Evolutionary conservation across 2,797 vertebrate genomes (phyloP).

Genomic region (Erpetoichthys calabaricus): DNA sequence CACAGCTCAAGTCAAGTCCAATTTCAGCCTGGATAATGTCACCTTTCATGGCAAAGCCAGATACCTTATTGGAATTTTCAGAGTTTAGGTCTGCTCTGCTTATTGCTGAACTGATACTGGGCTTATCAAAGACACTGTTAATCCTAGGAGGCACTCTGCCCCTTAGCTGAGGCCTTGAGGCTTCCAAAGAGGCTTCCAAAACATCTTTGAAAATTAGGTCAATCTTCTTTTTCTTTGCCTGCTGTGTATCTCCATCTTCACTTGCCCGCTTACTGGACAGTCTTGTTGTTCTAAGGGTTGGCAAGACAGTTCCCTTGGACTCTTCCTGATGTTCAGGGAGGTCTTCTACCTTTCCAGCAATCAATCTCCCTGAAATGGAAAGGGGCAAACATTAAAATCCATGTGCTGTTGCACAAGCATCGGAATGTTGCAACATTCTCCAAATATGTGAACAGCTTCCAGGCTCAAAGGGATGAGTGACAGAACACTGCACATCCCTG

Average conservation of each 20-base stretch:
- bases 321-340: slow-evolving; percentile 48
- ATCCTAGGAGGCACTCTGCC: slow-evolving; percentile 43
- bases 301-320: slow-evolving; percentile 40
- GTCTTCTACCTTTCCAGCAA: slow-evolving; percentile 44
- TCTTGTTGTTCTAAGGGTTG: slow-evolving; percentile 54
- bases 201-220: slow-evolving; percentile 90
- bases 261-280: slow-evolving; percentile 50
- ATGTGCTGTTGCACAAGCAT: too few species aligned
- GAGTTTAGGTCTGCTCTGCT: slow-evolving; percentile 30
- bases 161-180: slow-evolving; percentile 46
- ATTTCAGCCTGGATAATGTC: slow-evolving; percentile 41
- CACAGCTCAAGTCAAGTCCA: slow-evolving; percentile 36
- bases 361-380: slow-evolving; percentile 23
- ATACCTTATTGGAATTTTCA: slow-evolving; percentile 35
- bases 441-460: too few species aligned
- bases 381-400: slow-evolving; percentile 7
- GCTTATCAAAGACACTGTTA: slow-evolving; percentile 40
- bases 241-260: slow-evolving; percentile 67
- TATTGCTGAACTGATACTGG: slow-evolving; percentile 27
- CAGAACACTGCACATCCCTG: too few species aligned
- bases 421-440: neutral
- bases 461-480: too few species aligned
- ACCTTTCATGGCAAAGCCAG: slow-evolving; percentile 31
- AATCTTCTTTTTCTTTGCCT: slow-evolving; percentile 85
- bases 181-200: slow-evolving; percentile 73